phyloP scores from a whole-genome alignment of 2,888 invertebrate species.

The Mesochorus sp. region DNA sequence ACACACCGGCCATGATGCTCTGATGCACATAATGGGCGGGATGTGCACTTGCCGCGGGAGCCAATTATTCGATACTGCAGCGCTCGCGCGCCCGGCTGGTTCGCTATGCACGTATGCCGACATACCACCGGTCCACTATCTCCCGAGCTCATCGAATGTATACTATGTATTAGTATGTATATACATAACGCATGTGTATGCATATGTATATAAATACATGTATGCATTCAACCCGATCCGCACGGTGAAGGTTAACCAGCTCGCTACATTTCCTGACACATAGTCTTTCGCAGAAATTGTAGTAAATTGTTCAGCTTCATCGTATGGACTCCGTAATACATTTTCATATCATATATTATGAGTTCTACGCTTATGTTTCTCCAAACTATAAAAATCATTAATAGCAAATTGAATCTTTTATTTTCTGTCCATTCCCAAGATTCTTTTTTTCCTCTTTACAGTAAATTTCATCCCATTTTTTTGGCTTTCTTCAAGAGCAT shows the following conservation, averaged over 20 bases:
- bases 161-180: conserved; percentile 51
- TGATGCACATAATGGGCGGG: conserved; percentile 81
- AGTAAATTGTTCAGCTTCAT: conserved; percentile 42
- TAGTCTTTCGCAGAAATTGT: conserved; percentile 30
- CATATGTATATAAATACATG: conserved; percentile 5
- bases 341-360: not conserved
- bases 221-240: conserved; percentile 1
- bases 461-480: no score
- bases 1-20: conserved; percentile 75
- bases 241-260: conserved; percentile 43
- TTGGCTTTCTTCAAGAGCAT: conserved; percentile 1
- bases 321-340: not conserved
- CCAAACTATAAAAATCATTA: no score
- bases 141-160: conserved; percentile 76
- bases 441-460: no score
- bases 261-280: conserved; percentile 42
- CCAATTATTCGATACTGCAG: conserved; percentile 81
- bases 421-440: no score
- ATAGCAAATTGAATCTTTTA: no score
- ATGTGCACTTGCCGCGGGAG: conserved; percentile 82
- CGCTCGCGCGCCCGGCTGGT: conserved; percentile 55
- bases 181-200: not conserved
- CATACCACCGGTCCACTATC: conserved; percentile 71
- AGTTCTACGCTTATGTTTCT: not conserved
- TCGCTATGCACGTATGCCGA: conserved; percentile 60